A percentile compares a stretch with the other conserved stretches of the same genome.
Conservation (phyloP, 2,797 vertebrate species). For the Anguilla obscura region DNA sequence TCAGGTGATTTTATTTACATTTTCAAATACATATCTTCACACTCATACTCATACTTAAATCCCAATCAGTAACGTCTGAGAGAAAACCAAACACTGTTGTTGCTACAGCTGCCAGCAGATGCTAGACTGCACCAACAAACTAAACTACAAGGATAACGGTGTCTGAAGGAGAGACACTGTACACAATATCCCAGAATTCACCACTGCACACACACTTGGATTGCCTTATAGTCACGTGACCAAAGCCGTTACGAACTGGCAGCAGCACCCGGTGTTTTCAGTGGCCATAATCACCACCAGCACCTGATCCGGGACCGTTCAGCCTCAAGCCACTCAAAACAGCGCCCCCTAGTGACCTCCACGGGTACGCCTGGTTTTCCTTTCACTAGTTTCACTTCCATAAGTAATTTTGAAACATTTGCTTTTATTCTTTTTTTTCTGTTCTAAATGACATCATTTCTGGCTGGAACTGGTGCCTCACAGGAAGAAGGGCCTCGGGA, state of each 20-base stretch:
- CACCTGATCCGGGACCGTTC: no score
- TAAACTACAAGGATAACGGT: neutral
- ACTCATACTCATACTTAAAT: neutral
- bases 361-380: no score
- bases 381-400: no score
- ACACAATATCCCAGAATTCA: neutral
- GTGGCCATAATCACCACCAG: neutral
- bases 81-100: neutral
- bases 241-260: neutral
- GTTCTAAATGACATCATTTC: no score
- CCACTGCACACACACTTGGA: neutral
- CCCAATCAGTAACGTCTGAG: neutral
- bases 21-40: neutral
- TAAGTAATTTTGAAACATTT: no score
- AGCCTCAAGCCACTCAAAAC: neutral
- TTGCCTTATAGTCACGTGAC: neutral
- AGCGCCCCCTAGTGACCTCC: neutral
- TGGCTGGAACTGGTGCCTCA: no score
- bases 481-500: no score
- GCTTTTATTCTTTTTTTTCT: no score
- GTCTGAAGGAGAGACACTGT: no score
- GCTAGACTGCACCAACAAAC: no score
- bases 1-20: neutral
- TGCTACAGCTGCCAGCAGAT: neutral
- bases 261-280: neutral